These are phyloP conservation scores for Kryphioiulus occultus DNA, from an alignment of 2,888 invertebrate genomes.

Conservation along the genomic window DNA sequence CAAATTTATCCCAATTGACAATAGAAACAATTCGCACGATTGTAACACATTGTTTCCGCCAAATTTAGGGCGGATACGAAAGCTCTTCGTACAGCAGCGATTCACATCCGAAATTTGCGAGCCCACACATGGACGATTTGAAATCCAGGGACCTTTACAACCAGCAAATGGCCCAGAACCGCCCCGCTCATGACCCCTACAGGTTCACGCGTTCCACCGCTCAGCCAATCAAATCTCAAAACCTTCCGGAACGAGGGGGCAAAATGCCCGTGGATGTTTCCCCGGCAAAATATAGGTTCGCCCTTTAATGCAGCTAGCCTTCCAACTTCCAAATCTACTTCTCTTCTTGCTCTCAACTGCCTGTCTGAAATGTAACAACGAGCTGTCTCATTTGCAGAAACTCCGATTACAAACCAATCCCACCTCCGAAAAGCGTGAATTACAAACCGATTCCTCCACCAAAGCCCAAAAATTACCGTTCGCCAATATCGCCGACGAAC, in stretches of 20 bases:
- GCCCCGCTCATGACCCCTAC: constrained; percentile 67
- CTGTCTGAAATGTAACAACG: not conserved
- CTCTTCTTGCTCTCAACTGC: not conserved
- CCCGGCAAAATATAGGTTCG: constrained; percentile 52
- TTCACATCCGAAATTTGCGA: constrained; percentile 60
- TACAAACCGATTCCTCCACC: constrained; percentile 93
- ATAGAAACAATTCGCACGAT: not conserved
- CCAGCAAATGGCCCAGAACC: constrained; percentile 49
- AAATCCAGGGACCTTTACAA: constrained; percentile 67
- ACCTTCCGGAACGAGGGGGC: constrained; percentile 33
- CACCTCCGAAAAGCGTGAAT: constrained; percentile 58
- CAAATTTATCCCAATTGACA: not conserved
- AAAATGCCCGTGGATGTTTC: constrained; percentile 45
- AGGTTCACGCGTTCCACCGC: constrained; percentile 74
- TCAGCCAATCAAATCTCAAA: constrained; percentile 65
- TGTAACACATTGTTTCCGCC: not conserved
- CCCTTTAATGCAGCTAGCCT: no score
- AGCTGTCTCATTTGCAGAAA: constrained; percentile 24
- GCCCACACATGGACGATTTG: constrained; percentile 69
- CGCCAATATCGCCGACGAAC: constrained; percentile 64
- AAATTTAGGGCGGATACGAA: constrained; percentile 76
- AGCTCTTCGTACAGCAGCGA: constrained; percentile 72
- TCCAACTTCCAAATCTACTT: not conserved
- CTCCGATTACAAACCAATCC: constrained; percentile 63
- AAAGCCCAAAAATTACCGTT: constrained; percentile 90